Evolutionary conservation across 30 jellyfish, hydroid and myxozoan genomes (phyloP).

Genomic region (Aurelia sp.): DNA sequence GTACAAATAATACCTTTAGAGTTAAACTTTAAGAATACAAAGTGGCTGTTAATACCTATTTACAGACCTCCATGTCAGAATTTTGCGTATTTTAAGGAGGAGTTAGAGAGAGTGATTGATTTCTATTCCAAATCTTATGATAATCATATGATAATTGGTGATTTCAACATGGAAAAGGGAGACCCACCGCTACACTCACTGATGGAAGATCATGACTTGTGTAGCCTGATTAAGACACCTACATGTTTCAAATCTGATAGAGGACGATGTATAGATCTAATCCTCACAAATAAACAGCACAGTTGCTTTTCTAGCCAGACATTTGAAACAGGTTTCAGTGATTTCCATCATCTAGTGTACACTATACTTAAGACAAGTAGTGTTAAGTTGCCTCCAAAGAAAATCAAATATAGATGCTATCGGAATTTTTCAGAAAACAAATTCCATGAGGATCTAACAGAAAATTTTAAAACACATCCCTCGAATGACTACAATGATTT

Average conservation of each 20-base stretch:
- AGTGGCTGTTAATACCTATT: slow-evolving; percentile 16
- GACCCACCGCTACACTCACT: background rate
- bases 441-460: slow-evolving; percentile 25
- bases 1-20: too few species aligned
- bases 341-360: slow-evolving; percentile 5
- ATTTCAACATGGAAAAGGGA: slow-evolving; percentile 20
- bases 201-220: background rate
- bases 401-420: background rate
- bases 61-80: slow-evolving; percentile 29
- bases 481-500: background rate
- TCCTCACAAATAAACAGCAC: slow-evolving; percentile 14
- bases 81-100: background rate
- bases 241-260: slow-evolving; percentile 9
- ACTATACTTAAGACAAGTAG: too few species aligned
- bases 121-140: slow-evolving; percentile 12
- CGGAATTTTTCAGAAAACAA: slow-evolving; percentile 18
- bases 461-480: background rate
- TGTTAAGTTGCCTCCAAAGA: too few species aligned
- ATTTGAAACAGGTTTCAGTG: background rate
- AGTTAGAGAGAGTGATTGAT: slow-evolving; percentile 20
- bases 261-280: slow-evolving; percentile 8
- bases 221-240: slow-evolving; percentile 10
- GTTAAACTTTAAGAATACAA: background rate
- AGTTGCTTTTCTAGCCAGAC: slow-evolving; percentile 28
- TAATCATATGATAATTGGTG: slow-evolving; percentile 25